Base-by-base conservation (phyloP, 2,888 invertebrate genomes). In the Toxonevra muliebris region DNA sequence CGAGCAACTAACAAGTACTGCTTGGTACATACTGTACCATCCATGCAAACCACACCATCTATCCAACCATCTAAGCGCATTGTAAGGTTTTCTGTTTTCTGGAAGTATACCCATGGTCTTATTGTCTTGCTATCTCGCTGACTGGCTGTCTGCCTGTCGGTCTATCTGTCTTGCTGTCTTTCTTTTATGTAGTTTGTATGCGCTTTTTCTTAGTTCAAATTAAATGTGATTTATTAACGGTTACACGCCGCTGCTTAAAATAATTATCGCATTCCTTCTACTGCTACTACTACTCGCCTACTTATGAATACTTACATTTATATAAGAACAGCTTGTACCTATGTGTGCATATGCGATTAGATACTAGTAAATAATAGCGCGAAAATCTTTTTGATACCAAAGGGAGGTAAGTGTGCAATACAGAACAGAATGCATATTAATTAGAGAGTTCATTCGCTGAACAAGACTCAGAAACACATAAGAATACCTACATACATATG, bases 1-100 rank as follows among this genome's bases (percentile, higher is more conserved):
- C 4, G 60, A 80, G 72, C 77, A 66, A 77, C 75, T 75, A 30
- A 30, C 30, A 72, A 76, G 74, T 74, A 79, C 76, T 76, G 80
- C 78, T 81, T 81, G 81, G 80, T 76, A 77, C 79, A 79, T 76
- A 82, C 81, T 81, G 81, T 81, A 81, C 81, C 57, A 59, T 60
- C 54, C 69, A 61, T 57, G 52, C 61, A 69, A 42, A 61, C 68
- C 70, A 60, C 30, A 45, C 13, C 60, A n/a, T 48, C 48, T 48
- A 48, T 30, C 30, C 30, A 58, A 61, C 72, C 71, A 77, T 75
- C 73, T 77, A 78, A 78, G 75, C 66, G 71, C 64, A 72, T 43
- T 52, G 55, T 72, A 76, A 73, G 71, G 73, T 59, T 65, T 55
- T 42, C 58, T 53, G 60, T 55, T 45, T 66, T 66, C 48, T 72